phyloP scores from a whole-genome alignment of 1,140 invertebrate genomes.

The Hylaeus volcanicus region DNA sequence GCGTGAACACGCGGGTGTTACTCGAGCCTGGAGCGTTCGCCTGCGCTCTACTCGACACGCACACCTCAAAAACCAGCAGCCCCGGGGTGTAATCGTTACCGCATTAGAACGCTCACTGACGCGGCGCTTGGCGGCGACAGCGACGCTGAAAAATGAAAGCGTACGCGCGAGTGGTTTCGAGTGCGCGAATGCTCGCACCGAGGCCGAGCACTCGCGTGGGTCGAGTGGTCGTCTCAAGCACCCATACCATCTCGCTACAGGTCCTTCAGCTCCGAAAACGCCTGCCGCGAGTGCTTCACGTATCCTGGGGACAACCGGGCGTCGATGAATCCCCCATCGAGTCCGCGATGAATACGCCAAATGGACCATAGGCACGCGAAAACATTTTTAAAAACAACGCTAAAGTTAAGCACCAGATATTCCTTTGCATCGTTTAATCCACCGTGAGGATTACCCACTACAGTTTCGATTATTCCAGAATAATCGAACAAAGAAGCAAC shows the following conservation, averaged over 20 bases:
- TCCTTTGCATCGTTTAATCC: no score
- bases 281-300: constrained; percentile 1
- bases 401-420: no score
- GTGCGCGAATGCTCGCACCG: constrained; percentile 25
- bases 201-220: constrained; percentile 21
- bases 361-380: neutral
- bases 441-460: no score
- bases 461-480: no score
- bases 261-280: constrained; percentile 20
- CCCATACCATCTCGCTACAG: constrained; percentile 17
- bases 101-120: constrained; percentile 50
- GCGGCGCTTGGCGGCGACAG: constrained; percentile 21
- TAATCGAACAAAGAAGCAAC: no score
- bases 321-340: neutral
- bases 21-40: neutral
- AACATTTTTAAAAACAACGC: no score
- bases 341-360: neutral
- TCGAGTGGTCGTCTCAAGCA: constrained; percentile 53
- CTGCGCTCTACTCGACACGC: neutral
- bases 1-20: neutral
- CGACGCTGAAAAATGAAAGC: constrained; percentile 43
- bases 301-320: neutral
- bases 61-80: constrained; percentile 36
- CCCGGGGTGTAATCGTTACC: constrained; percentile 47
- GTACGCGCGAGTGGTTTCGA: constrained; percentile 46